Evolutionary conservation across 2,113 vertebrate genomes (phyloP).

Genomic region (Tragelaphus scriptus): DNA sequence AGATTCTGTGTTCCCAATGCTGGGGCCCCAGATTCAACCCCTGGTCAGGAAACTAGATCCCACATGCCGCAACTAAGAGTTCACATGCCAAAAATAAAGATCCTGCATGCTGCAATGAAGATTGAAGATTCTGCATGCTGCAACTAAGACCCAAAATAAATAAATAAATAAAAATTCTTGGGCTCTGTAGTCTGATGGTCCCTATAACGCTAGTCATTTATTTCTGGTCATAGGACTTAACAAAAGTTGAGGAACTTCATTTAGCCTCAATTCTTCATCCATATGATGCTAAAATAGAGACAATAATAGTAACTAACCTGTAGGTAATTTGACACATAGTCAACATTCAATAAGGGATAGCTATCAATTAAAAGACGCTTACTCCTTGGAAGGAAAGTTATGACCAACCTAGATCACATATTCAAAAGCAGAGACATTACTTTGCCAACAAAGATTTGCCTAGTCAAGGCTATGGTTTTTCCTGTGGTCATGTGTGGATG

Average conservation of each 20-base stretch:
- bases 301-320: not conserved
- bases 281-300: not conserved
- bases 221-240: not conserved
- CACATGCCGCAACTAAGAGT: not conserved
- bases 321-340: not conserved
- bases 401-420: too few relatives aligned
- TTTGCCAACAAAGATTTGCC: too few relatives aligned
- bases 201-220: not conserved
- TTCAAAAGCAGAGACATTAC: too few relatives aligned
- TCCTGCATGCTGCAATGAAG: not conserved
- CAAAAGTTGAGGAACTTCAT: not conserved
- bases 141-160: not conserved
- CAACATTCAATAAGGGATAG: not conserved
- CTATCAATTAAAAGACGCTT: not conserved
- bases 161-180: not conserved
- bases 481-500: too few relatives aligned
- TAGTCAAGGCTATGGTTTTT: too few relatives aligned
- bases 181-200: not conserved
- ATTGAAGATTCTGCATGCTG: fast-evolving
- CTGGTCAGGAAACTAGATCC: not conserved
- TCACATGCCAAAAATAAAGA: not conserved
- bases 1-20: not conserved
- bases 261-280: not conserved
- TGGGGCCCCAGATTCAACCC: not conserved
- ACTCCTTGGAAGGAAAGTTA: too few relatives aligned